Evolutionary conservation across 1,140 invertebrate genomes (phyloP).

Genomic region (Diorhabda sublineata): DNA sequence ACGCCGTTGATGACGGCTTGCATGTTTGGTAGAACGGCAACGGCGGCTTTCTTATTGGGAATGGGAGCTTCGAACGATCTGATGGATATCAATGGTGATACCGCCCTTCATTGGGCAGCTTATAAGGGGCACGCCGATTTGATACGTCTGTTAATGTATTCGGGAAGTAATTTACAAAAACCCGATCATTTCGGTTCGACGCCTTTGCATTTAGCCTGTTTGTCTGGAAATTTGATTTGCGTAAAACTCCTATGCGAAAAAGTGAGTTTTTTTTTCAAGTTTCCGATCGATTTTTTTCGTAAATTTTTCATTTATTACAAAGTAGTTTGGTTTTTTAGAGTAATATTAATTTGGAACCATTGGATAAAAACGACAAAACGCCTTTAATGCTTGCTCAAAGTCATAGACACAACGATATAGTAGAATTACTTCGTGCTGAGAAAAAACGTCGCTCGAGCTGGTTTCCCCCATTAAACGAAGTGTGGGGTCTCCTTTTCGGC

Average conservation of each 20-base stretch:
- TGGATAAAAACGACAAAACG: slow-evolving; percentile 88
- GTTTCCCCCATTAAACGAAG: slow-evolving; percentile 79
- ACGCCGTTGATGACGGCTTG: slow-evolving; percentile 88
- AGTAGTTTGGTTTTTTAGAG: slow-evolving; percentile 53
- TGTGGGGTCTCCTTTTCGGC: slow-evolving; percentile 87
- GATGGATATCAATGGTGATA: slow-evolving; percentile 88
- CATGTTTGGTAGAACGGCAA: slow-evolving; percentile 87
- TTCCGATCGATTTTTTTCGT: background rate
- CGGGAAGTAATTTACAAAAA: slow-evolving; percentile 81
- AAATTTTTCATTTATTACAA: background rate
- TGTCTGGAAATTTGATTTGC: slow-evolving; percentile 79
- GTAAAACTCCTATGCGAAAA: slow-evolving; percentile 82
- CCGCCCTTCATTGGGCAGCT: slow-evolving; percentile 87
- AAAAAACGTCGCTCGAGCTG: slow-evolving; percentile 75
- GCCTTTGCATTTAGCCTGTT: slow-evolving; percentile 86
- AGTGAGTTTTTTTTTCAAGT: slow-evolving; percentile 47
- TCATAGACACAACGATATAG: slow-evolving; percentile 78
- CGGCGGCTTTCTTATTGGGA: slow-evolving; percentile 82
- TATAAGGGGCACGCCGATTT: slow-evolving; percentile 89
- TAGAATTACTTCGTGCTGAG: slow-evolving; percentile 74
- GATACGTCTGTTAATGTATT: slow-evolving; percentile 84
- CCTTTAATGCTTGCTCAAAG: slow-evolving; percentile 83
- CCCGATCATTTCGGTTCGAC: slow-evolving; percentile 91
- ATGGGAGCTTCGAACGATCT: slow-evolving; percentile 75
- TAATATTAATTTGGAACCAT: slow-evolving; percentile 76